Evolutionary conservation across 2,888 invertebrate genomes (phyloP), one percentile per base, ranked within the genome.

Genomic region (Eupeodes luniger): DNA sequence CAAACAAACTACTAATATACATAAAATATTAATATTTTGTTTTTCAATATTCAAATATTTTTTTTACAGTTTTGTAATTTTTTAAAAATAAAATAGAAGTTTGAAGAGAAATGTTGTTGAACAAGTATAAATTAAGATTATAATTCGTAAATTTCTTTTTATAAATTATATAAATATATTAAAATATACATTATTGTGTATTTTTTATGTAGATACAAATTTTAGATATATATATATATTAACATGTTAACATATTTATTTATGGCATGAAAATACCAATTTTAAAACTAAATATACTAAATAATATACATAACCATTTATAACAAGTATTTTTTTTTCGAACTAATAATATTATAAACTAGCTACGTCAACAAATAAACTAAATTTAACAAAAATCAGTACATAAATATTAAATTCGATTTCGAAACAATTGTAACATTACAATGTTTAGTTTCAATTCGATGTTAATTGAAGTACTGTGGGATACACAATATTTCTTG

Each of bases 221-320:
- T 57, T 27, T 70, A 70, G 59, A 40, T 40, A 40, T 40, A 40
- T 40, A 40, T 40, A 40, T 40, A 82, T 69, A 74, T 67, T 72
- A 34, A 81, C 74, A 79, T 66, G 69, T 62, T 62, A 74, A 70
- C 69, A 75, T 86, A 75, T 86, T 86, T 77, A 75, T 79, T 80
- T 77, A 74, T 80, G 61, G 34, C 76, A 72, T 80, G 84, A 66
- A 49, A 49, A 80, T 81, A 81, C 64, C 69, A 57, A 69, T 74
- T 81, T 88, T 74, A 10, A 84, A 81, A 75, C 6, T 69, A 70
- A 88, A 84, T 44, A 84, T 66, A 75, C 27, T 19, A 34, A 59
- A 59, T 59, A 75, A 27, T 53, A 84, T 78, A 78, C 61, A 77
- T 84, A 81, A 81, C 76, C 69, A 61, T 69, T 27, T 16, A 53